Conservation (phyloP, 2,113 vertebrate genomes). For the Charina bottae region DNA sequence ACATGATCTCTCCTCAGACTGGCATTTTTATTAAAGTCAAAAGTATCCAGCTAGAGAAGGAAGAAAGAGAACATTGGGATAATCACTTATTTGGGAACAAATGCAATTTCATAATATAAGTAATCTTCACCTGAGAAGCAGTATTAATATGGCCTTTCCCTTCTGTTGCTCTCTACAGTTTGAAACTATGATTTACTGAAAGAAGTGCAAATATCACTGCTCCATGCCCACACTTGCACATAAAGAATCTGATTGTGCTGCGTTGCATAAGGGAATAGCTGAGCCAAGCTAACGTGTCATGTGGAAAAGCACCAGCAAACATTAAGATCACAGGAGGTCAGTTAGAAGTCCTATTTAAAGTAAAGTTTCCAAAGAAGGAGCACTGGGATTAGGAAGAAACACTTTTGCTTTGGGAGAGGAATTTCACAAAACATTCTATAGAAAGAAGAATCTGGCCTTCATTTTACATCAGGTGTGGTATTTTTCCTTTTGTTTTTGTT, state of each 20-base stretch:
- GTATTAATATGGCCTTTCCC: background rate
- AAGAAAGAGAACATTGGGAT: background rate
- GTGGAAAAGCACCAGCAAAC: background rate
- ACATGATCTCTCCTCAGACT: background rate
- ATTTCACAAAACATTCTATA: background rate
- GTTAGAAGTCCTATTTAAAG: background rate
- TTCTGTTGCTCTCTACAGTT: background rate
- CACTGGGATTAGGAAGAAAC: background rate
- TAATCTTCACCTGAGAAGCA: background rate
- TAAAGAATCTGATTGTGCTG: background rate
- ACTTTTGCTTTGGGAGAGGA: background rate
- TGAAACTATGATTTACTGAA: background rate
- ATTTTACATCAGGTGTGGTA: background rate
- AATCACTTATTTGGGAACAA: background rate
- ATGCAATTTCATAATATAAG: background rate
- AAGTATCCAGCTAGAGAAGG: background rate
- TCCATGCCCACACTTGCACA: background rate
- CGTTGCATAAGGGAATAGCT: background rate
- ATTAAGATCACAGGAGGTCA: background rate
- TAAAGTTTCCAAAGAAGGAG: background rate
- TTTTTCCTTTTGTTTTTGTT: background rate
- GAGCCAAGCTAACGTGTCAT: background rate
- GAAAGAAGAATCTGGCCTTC: background rate
- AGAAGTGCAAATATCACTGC: background rate
- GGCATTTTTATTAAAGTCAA: background rate